Evolutionary conservation across 2,888 invertebrate species (phyloP).

Genomic region (Tipula unca): DNA sequence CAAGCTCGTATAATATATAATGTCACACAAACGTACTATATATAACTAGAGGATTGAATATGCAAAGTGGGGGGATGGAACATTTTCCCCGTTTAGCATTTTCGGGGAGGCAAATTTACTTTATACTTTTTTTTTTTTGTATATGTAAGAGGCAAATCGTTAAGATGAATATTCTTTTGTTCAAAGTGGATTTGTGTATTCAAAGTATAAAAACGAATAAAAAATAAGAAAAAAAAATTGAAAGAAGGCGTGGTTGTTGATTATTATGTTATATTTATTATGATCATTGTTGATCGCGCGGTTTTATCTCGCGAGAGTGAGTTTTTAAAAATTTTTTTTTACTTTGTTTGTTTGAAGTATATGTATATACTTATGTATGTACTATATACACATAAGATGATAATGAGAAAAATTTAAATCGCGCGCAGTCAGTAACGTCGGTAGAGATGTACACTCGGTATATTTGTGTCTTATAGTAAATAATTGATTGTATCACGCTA

Average conservation of each 20-base stretch:
- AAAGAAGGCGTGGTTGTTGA: conserved; percentile 2
- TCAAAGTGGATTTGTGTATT: neutral
- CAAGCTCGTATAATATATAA: neutral
- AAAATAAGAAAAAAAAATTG: neutral
- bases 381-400: too few relatives aligned
- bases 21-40: neutral
- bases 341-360: too few relatives aligned
- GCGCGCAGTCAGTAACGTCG: neutral
- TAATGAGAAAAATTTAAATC: neutral
- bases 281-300: neutral
- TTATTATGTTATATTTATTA: neutral
- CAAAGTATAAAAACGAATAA: neutral
- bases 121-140: neutral
- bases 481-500: conserved; percentile 8
- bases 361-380: neutral
- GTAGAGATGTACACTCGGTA: neutral
- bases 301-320: neutral
- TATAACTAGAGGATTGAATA: neutral
- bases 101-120: neutral
- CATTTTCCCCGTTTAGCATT: conserved; percentile 8
- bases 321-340: neutral
- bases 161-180: conserved; percentile 8
- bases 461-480: neutral
- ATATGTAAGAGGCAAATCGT: neutral
- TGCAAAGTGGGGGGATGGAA: neutral